Evolutionary conservation across 2,888 invertebrate species (phyloP).

Genomic region (Hydroisotoma schaefferi): DNA sequence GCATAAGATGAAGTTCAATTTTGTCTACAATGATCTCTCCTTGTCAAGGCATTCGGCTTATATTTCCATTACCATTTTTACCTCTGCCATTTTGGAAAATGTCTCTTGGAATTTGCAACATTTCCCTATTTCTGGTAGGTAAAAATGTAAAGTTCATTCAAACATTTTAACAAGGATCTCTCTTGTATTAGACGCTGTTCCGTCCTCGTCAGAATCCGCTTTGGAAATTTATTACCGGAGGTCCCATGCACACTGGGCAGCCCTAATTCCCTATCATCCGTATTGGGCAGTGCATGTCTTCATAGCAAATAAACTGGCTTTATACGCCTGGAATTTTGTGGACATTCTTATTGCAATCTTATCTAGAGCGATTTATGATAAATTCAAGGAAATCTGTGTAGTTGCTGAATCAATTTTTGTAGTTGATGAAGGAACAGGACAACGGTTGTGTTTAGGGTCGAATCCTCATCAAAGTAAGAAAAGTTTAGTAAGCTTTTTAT

Average conservation of each 20-base stretch:
- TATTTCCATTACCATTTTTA: constrained; percentile 12
- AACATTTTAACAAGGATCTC: neutral
- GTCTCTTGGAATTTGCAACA: constrained; percentile 31
- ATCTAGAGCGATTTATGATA: constrained; percentile 31
- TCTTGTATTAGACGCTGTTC: neutral
- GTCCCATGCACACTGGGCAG: constrained; percentile 18
- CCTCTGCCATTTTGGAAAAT: constrained; percentile 29
- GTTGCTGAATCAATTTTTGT: neutral
- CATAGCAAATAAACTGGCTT: constrained; percentile 27
- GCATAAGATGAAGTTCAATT: neutral
- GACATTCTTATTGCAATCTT: constrained; percentile 33
- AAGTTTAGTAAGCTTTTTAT: no score
- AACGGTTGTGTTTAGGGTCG: neutral
- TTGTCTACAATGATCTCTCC: neutral
- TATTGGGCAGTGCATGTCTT: constrained; percentile 21
- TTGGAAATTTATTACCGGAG: constrained; percentile 27
- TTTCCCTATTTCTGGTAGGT: constrained; percentile 14
- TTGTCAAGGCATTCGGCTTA: constrained; percentile 12
- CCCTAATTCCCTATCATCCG: constrained; percentile 21
- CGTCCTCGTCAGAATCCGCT: neutral
- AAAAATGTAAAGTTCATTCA: constrained; percentile 18
- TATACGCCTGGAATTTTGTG: constrained; percentile 29
- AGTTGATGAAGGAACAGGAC: neutral
- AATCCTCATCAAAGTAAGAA: neutral
- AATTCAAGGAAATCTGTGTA: constrained; percentile 20